Base-by-base conservation (phyloP, 2,113 vertebrate genomes). In the Gadus macrocephalus region DNA sequence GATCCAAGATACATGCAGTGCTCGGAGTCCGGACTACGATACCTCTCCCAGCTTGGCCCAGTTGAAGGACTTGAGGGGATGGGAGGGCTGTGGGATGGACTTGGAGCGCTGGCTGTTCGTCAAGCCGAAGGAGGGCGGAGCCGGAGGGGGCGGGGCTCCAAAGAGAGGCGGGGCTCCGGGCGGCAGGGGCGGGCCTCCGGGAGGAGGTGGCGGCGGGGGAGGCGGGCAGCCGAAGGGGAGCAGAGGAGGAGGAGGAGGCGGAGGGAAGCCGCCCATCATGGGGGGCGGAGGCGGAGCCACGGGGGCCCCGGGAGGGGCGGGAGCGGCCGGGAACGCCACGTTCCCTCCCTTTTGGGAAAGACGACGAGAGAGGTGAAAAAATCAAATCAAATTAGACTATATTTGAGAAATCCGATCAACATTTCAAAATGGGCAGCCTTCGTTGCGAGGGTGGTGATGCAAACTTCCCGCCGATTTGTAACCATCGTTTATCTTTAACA, bases 51-150 rank as follows among this genome's bases (percentile, higher is more conserved):
- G 87, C 78, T 99, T 99, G 87, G 95, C 90, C 97, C 97, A 99
- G 91, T 99, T 99, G 90, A 98, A 99, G 59, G 96, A 98, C 89
- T 99, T 99, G 83, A 99, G 92, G 0, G 97, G 96, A 68, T 98
- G 96, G 19, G 97, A 97, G 17, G 97, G 96, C 85, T 98, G 96
- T 0, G 97, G 96, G 70, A 95, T 90, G 68, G 91, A 93, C 81
- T 98, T 99, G 79, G 92, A 94, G 86, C 91, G 94, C 88, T 93
- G 85, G 53, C 79, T 94, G 53, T 63, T 78, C 7, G 85, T 78
- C 2, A 78, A 81, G 69, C 69, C 91, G 79, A 92, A 88, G 11
- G 90, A 92, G 0, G 90, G 83, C 0, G 82, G 82, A 31, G 90
- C 81, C 1, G 89, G 91, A 63, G 94, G 84, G 0, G 91, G 90